Evolutionary conservation across 1,140 invertebrate species (phyloP), one percentile per base, ranked within the genome.

Genomic region (Monochamus saltuarius): DNA sequence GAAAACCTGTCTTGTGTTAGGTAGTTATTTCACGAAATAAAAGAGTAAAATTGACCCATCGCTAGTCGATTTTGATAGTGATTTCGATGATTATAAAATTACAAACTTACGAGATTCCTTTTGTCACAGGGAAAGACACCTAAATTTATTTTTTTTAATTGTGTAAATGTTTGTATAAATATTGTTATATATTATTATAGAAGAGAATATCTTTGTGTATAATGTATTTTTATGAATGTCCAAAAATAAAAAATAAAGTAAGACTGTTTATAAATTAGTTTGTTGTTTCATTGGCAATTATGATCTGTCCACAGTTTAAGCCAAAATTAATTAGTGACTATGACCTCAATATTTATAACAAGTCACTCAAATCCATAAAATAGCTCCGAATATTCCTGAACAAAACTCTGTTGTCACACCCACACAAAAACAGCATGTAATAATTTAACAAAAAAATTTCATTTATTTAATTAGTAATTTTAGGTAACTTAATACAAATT

Each of bases 221-320:
- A 68, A 62, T 68, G 66, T 68, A 68, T 68, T 68, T 68, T 68
- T 68, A 68, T 68, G 53, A 68, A 68, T 68, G 66, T 68, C 66
- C 66, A 68, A 68, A 68, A 68, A 68, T 68, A 68, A 68, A 67
- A 29, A 67, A 67, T 67, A 67, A 67, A 67, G 57, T 64, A 61
- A 67, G 62, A 67, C 65, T 67, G 65, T 67, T 67, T 67, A 67
- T 67, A 67, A 67, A 64, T 64, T 64, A 64, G 16, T 58, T 29
- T 37, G 10, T 42, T 42, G 56, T 64, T 59, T 64, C 42, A 29
- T 29, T 29, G 22, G 22, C 22, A 29, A 29, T 13, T 42, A 13
- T 7, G 16, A 42, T 13, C 39, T 13, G n/a, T 42, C 16, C 16
- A 50, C 22, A 29, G 22, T 29, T n/a, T 29, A 29, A 29, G 22